Evolutionary conservation across 1,140 invertebrate species (phyloP).

Genomic region (Bombus consobrinus): DNA sequence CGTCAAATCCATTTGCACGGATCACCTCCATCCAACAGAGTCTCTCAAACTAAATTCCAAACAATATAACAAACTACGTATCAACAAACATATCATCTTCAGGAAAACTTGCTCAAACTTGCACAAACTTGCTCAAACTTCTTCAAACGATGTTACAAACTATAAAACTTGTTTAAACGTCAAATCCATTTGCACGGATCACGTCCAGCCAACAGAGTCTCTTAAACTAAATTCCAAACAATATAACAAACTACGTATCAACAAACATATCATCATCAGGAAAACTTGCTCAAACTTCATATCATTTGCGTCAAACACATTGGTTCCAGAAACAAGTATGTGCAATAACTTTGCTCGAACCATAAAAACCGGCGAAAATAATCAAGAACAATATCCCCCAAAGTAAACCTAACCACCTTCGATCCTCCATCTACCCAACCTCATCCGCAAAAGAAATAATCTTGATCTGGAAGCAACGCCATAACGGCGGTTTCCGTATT

Average conservation of each 20-base stretch:
- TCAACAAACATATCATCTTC: not conserved
- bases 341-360: too few relatives aligned
- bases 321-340: not conserved
- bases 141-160: too few relatives aligned
- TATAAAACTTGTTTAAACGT: not conserved
- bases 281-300: not conserved
- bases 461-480: not conserved
- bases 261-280: not conserved
- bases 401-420: not conserved
- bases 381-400: not conserved
- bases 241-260: not conserved
- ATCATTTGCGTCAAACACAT: not conserved
- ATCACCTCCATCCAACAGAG: not conserved
- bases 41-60: not conserved
- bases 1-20: not conserved
- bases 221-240: not conserved
- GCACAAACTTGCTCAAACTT: too few relatives aligned
- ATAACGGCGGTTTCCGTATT: slow-evolving; percentile 22
- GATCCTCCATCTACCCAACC: too few relatives aligned
- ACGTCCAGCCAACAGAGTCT: not conserved
- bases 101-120: not conserved
- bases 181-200: not conserved
- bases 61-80: not conserved
- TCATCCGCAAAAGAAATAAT: not conserved
- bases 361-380: not conserved